Percentiles rank a stretch among this genome's conserved stretches.
phyloP scores from a whole-genome alignment of 2,888 invertebrate genomes.

The Drosophila anomalipes region DNA sequence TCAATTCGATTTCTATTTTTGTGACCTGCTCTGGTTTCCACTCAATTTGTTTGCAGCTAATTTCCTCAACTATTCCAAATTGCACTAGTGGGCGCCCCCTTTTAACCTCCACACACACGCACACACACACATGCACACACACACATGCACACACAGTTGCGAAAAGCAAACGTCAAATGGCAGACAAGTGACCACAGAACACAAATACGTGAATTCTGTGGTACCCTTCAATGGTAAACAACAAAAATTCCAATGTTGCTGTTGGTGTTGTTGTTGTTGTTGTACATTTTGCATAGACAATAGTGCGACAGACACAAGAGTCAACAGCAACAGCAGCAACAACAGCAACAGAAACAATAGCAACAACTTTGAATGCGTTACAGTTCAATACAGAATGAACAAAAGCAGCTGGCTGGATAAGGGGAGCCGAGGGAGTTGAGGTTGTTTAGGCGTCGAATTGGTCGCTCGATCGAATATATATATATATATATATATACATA shows the following conservation, averaged over 20 bases:
- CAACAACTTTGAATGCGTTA: slow-evolving; percentile 63
- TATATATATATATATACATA: background rate
- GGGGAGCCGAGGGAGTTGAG: background rate
- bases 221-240: slow-evolving; percentile 35
- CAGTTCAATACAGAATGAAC: slow-evolving; percentile 62
- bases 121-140: background rate
- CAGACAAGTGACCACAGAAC: slow-evolving; percentile 60
- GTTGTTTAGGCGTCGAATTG: slow-evolving; percentile 38
- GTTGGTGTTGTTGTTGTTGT: slow-evolving; percentile 11
- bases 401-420: background rate
- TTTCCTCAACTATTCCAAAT: slow-evolving; percentile 50
- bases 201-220: slow-evolving; percentile 52
- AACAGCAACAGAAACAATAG: slow-evolving; percentile 19
- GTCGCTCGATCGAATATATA: slow-evolving; percentile 47
- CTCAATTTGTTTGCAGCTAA: slow-evolving; percentile 63
- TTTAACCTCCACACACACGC: slow-evolving; percentile 3
- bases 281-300: slow-evolving; percentile 67
- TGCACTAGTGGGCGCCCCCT: slow-evolving; percentile 19
- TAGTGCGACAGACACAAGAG: slow-evolving; percentile 34
- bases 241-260: slow-evolving; percentile 28
- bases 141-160: slow-evolving; percentile 1
- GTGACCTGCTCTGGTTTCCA: slow-evolving; percentile 6
- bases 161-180: slow-evolving; percentile 46
- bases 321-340: slow-evolving; percentile 25
- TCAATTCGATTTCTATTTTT: slow-evolving; percentile 18